These are phyloP conservation scores for Paracyprichromis sp. DNA, from an alignment of 2,113 vertebrate species.

Conservation along the genomic window DNA sequence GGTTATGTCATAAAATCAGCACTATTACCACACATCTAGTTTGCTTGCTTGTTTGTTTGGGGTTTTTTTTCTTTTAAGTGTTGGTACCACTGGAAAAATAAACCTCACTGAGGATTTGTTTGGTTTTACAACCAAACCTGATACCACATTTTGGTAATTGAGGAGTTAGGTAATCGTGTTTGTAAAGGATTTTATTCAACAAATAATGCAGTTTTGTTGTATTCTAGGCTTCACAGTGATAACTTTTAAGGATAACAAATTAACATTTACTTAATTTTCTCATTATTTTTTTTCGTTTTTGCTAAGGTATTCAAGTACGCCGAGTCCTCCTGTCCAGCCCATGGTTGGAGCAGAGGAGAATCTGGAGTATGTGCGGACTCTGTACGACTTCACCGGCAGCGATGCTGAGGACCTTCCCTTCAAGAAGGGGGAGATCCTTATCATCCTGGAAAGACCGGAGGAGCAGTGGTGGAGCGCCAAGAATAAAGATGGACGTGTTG, in stretches of 20 bases:
- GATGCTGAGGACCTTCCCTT: slow-evolving; percentile 97
- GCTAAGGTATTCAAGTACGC: slow-evolving; percentile 80
- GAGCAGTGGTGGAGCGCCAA: slow-evolving; percentile 99
- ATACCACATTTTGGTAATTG: background rate
- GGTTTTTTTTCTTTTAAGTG: rapidly evolving
- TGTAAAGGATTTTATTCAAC: background rate
- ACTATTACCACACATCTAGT: background rate
- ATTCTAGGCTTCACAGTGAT: background rate
- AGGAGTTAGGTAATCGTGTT: background rate
- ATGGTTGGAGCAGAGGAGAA: slow-evolving; percentile 79
- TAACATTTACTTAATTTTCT: background rate
- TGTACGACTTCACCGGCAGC: slow-evolving; percentile 94
- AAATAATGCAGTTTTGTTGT: background rate
- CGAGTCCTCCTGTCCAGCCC: slow-evolving; percentile 71
- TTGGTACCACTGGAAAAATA: background rate
- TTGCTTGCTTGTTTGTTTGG: background rate
- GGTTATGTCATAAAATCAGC: background rate
- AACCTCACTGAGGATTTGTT: background rate
- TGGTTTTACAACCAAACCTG: background rate
- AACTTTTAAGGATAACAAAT: background rate
- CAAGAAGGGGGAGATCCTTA: slow-evolving; percentile 91
- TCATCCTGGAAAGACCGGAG: slow-evolving; percentile 95
- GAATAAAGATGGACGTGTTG: slow-evolving; percentile 89
- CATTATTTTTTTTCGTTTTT: background rate
- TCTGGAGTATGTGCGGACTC: slow-evolving; percentile 92